Base-by-base conservation (phyloP, 23 tunicate species). In the Oikopleura vanhoeffeni region DNA sequence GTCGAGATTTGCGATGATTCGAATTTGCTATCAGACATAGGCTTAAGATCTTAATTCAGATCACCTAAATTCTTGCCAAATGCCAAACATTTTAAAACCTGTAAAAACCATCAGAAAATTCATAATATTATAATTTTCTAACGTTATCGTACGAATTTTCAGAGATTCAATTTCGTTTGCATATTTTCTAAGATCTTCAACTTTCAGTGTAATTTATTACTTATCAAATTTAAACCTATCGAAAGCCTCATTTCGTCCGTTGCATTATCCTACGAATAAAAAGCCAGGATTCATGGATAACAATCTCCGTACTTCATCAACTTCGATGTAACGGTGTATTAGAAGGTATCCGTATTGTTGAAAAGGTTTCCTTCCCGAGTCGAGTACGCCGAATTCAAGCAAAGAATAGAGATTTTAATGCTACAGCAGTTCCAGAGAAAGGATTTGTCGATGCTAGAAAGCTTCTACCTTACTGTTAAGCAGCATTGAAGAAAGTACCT, bases 191-290 rank as follows among this genome's bases (percentile, higher is more conserved):
- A n/a, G n/a, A n/a, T n/a, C n/a, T n/a, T n/a, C n/a, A n/a, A n/a
- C n/a, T n/a, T n/a, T n/a, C n/a, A n/a, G n/a, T n/a, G n/a, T n/a
- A n/a, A n/a, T n/a, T n/a, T n/a, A n/a, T n/a, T n/a, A n/a, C n/a
- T n/a, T n/a, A n/a, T n/a, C n/a, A n/a, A n/a, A n/a, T n/a, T n/a
- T n/a, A n/a, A n/a, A n/a, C n/a, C n/a, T n/a, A n/a, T n/a, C n/a
- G n/a, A n/a, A n/a, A 95, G 35, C 79, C 79, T 34, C 79, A 71
- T 34, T 71, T 71, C 35, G 79, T 71, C 79, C 79, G 79, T 71
- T 71, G 79, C 35, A 71, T 71, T 30, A 71, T 71, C 35, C 79
- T 34, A 30, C 27, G 35, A 71, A 24, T 3, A 71, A 71, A 30
- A 71, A 71, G 35, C 79, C 79, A 2, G 79, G 79, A 28, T 71